Evolutionary conservation across 2,113 vertebrate genomes (phyloP).

Genomic region (Pipa parva): DNA sequence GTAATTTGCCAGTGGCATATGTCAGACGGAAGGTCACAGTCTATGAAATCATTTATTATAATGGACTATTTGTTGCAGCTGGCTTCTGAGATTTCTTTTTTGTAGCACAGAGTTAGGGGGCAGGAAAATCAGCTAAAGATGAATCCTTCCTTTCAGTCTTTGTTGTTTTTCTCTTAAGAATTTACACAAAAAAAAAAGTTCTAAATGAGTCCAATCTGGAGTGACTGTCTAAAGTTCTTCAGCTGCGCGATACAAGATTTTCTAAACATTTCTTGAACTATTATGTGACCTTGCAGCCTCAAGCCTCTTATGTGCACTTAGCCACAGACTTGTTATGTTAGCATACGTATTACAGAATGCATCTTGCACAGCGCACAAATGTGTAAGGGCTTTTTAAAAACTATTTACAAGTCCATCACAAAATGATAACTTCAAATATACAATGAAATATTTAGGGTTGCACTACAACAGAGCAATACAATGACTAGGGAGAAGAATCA

Average conservation of each 20-base stretch:
- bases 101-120: conserved; percentile 19
- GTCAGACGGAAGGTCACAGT: conserved; percentile 26
- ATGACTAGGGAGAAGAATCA: neutral
- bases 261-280: conserved; percentile 53
- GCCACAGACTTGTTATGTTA: conserved; percentile 46
- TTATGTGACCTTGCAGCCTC: conserved; percentile 38
- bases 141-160: conserved; percentile 17
- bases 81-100: conserved; percentile 12
- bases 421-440: neutral
- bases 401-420: neutral
- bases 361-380: conserved; percentile 46
- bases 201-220: conserved; percentile 47
- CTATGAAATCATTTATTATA: conserved; percentile 24
- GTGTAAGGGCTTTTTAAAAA: conserved; percentile 6
- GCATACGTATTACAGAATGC: conserved; percentile 44
- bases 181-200: conserved; percentile 15
- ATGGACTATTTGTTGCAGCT: conserved; percentile 29
- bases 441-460: neutral
- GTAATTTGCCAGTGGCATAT: conserved; percentile 5
- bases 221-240: conserved; percentile 55
- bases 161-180: conserved; percentile 36
- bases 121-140: conserved; percentile 24
- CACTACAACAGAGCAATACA: neutral
- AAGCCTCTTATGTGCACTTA: conserved; percentile 45
- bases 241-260: conserved; percentile 56